Base-by-base conservation (phyloP, 30 jellyfish, hydroid and myxozoan genomes). In the Rhopilema esculentum region DNA sequence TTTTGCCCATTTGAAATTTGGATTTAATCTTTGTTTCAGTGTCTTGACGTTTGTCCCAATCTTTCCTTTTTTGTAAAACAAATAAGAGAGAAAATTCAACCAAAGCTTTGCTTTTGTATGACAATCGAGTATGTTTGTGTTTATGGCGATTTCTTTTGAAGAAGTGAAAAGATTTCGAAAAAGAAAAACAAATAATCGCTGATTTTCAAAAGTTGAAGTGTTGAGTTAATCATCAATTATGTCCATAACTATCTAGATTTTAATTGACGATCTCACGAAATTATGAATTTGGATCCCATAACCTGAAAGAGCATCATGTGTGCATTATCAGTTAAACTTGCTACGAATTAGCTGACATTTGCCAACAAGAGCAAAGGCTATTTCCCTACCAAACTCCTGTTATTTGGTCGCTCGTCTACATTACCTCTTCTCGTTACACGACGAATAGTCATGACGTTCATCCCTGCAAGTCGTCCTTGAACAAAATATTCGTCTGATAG, bases 391-490 rank as follows among this genome's bases (percentile, higher is more conserved):
- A n/a, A n/a, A n/a, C n/a, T n/a, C n/a, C n/a, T n/a, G n/a, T n/a
- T n/a, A n/a, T n/a, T 2, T 2, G 12, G 6, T 2, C 57, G 57
- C 6, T 2, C 12, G 57, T 12, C 6, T 40, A 0, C 21, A 1
- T 25, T 66, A 88, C 96, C 96, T 27, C 50, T 49, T 16, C 16
- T 18, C 19, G 96, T 78, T 1, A 93, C 98, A 30, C 92, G 62
- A 87, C 87, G 78, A 1, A 93, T 80, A 27, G 82, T 33, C 91
- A 78, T 88, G 25, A 97, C 93, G 72, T 93, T 88, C 19, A 79
- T 69, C 24, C 96, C 97, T 22, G 97, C 97, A 71, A 93, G 71
- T 62, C 98, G 68, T 68, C 80, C 85, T 77, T 92, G 92, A 26
- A 85, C 94, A 65, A 92, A 92, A 77, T 87, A 82, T 19, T 72